These are phyloP conservation scores for Peucedramus taeniatus DNA, from an alignment of 2,113 vertebrate species.

Conservation along the genomic window DNA sequence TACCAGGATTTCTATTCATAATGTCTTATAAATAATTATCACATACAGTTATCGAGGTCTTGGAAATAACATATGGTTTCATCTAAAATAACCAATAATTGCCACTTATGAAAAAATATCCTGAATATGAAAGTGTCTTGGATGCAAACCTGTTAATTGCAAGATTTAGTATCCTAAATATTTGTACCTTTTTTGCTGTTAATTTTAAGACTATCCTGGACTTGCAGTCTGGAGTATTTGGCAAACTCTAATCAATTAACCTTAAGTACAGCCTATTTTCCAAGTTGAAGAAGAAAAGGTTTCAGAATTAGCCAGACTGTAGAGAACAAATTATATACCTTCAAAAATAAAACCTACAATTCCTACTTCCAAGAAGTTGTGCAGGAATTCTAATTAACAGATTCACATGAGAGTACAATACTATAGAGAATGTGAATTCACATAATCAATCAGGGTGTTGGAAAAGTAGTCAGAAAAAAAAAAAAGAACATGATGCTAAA, in stretches of 20 bases:
- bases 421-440: background rate
- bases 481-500: background rate
- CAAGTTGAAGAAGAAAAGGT: background rate
- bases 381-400: slow-evolving; percentile 17
- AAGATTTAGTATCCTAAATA: slow-evolving; percentile 26
- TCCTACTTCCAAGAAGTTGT: background rate
- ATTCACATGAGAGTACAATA: background rate
- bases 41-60: slow-evolving; percentile 21
- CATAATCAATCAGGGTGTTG: background rate
- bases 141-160: background rate
- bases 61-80: slow-evolving; percentile 34
- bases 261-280: background rate
- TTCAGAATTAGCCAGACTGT: background rate
- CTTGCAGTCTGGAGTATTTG: background rate
- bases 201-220: background rate
- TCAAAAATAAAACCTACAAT: background rate
- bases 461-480: background rate
- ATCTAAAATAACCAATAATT: slow-evolving; percentile 40
- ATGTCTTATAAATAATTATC: slow-evolving; percentile 35
- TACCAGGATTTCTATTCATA: background rate
- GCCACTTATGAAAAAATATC: background rate
- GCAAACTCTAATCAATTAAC: background rate
- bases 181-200: background rate
- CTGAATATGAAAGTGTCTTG: background rate
- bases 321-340: background rate